Conservation (phyloP, 2,888 invertebrate species). For the Tiphia femorata region DNA sequence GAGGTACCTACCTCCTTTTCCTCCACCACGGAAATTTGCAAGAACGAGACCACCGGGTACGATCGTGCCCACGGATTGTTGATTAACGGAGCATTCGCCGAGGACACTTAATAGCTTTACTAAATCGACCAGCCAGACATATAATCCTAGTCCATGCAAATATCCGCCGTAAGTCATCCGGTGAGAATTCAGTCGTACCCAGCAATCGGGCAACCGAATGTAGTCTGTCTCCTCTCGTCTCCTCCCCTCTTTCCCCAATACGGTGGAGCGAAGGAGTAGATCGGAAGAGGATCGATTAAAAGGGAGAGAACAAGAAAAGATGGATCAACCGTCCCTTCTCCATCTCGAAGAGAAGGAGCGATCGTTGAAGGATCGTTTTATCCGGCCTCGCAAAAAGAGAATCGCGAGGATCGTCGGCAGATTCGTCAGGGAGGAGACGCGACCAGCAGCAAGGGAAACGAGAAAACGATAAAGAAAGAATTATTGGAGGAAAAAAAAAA, state of each 20-base stretch:
- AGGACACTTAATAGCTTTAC: conserved; percentile 28
- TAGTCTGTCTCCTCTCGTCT: no score
- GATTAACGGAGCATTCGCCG: conserved; percentile 21
- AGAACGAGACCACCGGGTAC: no score
- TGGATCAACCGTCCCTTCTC: no score
- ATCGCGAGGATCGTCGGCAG: neutral
- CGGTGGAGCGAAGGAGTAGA: no score
- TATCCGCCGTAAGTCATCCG: conserved; percentile 21
- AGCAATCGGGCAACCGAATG: conserved; percentile 25
- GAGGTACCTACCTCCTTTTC: no score
- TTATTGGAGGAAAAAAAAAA: neutral
- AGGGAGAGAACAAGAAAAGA: no score
- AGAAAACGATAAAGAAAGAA: neutral
- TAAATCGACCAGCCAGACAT: conserved; percentile 19
- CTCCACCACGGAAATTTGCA: no score
- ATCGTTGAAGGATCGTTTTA: no score
- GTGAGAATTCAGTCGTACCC: conserved; percentile 8
- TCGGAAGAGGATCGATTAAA: no score
- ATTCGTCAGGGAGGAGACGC: no score
- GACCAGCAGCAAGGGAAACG: neutral
- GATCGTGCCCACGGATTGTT: conserved; percentile 10
- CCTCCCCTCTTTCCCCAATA: no score
- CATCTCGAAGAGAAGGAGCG: no score
- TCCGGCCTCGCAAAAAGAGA: neutral
- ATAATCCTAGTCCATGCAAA: conserved; percentile 26